These are phyloP conservation scores for Eristalinus sepulchralis DNA, from an alignment of 2,888 invertebrate genomes.

Conservation along the genomic window DNA sequence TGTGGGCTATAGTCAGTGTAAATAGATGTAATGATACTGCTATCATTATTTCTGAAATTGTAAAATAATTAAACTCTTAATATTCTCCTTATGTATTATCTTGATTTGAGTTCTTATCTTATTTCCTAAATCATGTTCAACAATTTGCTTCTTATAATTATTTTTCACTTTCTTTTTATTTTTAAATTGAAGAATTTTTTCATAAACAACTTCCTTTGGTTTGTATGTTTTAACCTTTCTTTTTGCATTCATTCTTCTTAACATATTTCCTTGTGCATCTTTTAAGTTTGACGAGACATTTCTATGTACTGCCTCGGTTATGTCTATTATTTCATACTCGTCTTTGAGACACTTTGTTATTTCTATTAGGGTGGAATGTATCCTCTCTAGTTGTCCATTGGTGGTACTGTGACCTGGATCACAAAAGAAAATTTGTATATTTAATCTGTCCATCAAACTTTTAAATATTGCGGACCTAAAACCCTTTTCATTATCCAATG, in stretches of 20 bases:
- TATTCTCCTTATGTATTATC: conserved; percentile 7
- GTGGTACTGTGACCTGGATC: conserved; percentile 35
- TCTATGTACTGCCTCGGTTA: conserved; percentile 16
- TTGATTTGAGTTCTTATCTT: neutral
- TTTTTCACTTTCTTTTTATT: neutral
- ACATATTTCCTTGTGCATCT: conserved; percentile 26
- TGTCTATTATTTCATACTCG: conserved; percentile 16
- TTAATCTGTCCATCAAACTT: conserved; percentile 48
- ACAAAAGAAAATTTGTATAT: conserved; percentile 52
- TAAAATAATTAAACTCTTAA: conserved; percentile 4
- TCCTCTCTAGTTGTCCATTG: conserved; percentile 34
- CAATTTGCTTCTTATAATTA: conserved; percentile 9
- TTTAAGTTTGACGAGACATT: neutral
- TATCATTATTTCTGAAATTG: conserved; percentile 1
- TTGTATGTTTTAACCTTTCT: neutral
- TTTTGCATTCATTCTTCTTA: neutral
- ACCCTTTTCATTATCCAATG: conserved; percentile 58
- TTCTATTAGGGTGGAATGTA: conserved; percentile 45
- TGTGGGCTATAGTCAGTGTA: neutral
- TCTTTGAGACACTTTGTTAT: conserved; percentile 31
- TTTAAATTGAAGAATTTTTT: neutral
- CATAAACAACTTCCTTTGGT: neutral
- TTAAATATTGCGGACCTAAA: conserved; percentile 52
- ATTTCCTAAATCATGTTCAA: conserved; percentile 4
- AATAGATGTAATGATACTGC: neutral